Conservation (phyloP, 2,888 invertebrate species). For the Crematogaster levior region DNA sequence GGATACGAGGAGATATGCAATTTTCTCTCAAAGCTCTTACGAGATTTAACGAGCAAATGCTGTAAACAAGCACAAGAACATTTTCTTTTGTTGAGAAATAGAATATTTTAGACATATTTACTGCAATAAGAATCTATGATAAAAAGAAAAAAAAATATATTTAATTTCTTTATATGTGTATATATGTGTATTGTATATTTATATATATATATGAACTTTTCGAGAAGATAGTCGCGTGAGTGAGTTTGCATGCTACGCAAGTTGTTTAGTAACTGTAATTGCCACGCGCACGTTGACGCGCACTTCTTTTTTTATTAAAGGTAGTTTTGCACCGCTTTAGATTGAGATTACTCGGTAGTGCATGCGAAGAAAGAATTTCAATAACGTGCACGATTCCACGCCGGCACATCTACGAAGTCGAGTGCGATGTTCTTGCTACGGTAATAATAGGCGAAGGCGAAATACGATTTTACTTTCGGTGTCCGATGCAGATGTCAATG, state of each 20-base stretch:
- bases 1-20: slow-evolving; percentile 60
- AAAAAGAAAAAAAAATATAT: no score
- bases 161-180: no score
- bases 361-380: slow-evolving; percentile 26
- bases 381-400: slow-evolving; percentile 1
- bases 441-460: slow-evolving; percentile 27
- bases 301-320: slow-evolving; percentile 12
- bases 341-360: slow-evolving; percentile 26
- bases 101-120: background rate
- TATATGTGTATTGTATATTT: no score
- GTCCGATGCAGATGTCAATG: slow-evolving; percentile 64
- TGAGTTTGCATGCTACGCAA: background rate
- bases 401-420: background rate
- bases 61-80: slow-evolving; percentile 7
- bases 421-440: background rate
- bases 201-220: background rate
- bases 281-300: slow-evolving; percentile 34
- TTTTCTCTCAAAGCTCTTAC: slow-evolving; percentile 45
- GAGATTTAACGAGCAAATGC: slow-evolving; percentile 21
- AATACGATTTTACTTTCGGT: slow-evolving; percentile 58
- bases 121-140: background rate
- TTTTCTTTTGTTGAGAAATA: background rate
- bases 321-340: slow-evolving; percentile 13
- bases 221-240: slow-evolving; percentile 17
- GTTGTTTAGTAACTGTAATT: slow-evolving; percentile 10